Evolutionary conservation across 1,140 invertebrate species (phyloP), one percentile per base, ranked within the genome.

Genomic region (Elymnias hypermnestra): DNA sequence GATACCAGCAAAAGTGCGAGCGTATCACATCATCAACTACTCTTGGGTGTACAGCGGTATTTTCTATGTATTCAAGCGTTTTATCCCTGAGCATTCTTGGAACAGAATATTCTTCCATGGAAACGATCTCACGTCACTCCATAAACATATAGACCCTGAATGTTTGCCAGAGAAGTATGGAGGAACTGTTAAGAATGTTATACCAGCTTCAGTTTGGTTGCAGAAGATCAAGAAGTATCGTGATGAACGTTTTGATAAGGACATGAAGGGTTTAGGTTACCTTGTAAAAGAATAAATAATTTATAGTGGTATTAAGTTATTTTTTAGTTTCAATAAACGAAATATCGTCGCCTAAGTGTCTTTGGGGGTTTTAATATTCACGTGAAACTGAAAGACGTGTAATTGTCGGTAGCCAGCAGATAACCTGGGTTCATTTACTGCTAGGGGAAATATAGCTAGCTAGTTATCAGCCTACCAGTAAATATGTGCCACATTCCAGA

Each of bases 21-120:
- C 87, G 1, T 89, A 93, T 26, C 93, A 95, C 63, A 87, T 95
- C 40, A 86, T 95, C 7, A 94, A 95, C 78, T 94, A 95, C 69
- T 92, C 93, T 0, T 91, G 89, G 57, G 86, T 95, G 14, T 92
- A 95, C 61, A 94, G 93, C 63, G 90, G 93, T 65, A 86, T 93
- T 1, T 94, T 91, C 59, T 89, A 90, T 23, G 87, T 95, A 22
- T 92, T 94, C 64, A 95, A 94, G 71, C 92, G 91, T 10, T 94
- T 95, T 67, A 87, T 96, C 9, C 78, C 90, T 22, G 89, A 90
- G 54, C 88, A 90, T 50, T 66, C 90, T 2, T 88, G 90, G 57
- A 89, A 90, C 51, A 81, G 87, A 22, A 89, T 91, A 8, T 49
- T 61, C 51, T 94, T 95, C 70, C 94, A 95, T 70, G 94, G 94